Evolutionary conservation across 2,888 invertebrate species (phyloP), one percentile per base, ranked within the genome.

Genomic region (Sipha maydis): DNA sequence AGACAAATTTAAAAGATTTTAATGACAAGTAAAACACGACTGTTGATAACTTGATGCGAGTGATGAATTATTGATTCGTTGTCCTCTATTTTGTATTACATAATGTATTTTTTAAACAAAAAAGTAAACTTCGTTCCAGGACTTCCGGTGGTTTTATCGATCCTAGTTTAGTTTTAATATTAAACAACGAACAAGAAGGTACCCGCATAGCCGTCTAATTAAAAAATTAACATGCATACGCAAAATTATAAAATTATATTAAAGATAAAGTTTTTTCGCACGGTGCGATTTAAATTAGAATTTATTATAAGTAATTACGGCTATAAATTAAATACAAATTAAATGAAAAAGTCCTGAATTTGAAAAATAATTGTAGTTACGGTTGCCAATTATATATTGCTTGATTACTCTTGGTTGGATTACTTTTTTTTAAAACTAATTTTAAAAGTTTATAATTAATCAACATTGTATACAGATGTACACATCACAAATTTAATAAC

Each of bases 251-350:
- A 71, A 48, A 31, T 38, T 25, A 54, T 83, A n/a, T 69, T 21
- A 11, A 31, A 69, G 69, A 69, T 82, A 83, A 73, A 34, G 34
- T 34, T 56, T 83, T 83, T 83, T 73, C 82, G 73, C 83, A 83
- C 73, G 71, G 34, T 34, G 1, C 73, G 54, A 17, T 83, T 56
- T 56, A 56, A 83, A 73, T 83, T 34, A 38, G 25, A 75, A 71
- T 71, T 3, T 28, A 71, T n/a, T 17, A 71, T 71, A 71, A 31
- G 71, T 31, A 71, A 28, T 71, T 71, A 71, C 17, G 71, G 28
- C 31, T 3, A 31, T 28, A 71, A 71, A 31, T 71, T 71, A 71
- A 71, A 71, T 2, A 28, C 71, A 28, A 31, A 31, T 71, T 71
- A 71, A 71, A 28, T 71, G 17, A 71, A 71, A 2, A 25, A 71